phyloP scores from a whole-genome alignment of 2,113 vertebrate genomes.

The Paracanthobrama guichenoti region DNA sequence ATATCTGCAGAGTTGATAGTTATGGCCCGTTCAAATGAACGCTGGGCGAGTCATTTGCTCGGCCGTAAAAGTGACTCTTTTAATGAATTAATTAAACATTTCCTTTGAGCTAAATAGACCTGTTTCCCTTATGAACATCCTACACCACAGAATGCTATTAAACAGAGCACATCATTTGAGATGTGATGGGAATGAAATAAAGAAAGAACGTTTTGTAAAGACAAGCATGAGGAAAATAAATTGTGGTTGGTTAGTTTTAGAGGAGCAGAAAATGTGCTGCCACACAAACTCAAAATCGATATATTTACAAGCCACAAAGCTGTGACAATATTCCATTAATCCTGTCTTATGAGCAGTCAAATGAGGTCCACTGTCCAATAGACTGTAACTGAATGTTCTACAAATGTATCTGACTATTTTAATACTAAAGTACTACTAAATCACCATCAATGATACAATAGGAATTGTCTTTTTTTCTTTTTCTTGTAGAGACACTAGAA shows the following conservation, averaged over 20 bases:
- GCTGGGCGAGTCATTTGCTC: too few species aligned
- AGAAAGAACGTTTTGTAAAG: not conserved
- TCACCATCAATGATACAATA: not conserved
- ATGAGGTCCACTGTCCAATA: not conserved
- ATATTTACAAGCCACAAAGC: not conserved
- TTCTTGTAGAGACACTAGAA: not conserved
- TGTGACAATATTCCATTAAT: not conserved
- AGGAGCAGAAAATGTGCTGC: not conserved
- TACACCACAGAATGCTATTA: not conserved
- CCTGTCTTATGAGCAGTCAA: not conserved
- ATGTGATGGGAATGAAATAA: not conserved
- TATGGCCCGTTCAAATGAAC: too few species aligned
- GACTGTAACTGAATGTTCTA: not conserved
- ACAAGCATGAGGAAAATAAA: not conserved
- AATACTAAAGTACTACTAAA: not conserved
- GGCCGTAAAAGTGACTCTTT: too few species aligned
- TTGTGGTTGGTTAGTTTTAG: not conserved
- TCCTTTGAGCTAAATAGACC: too few species aligned
- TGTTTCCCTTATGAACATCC: too few species aligned
- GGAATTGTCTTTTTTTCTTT: not conserved
- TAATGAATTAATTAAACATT: too few species aligned
- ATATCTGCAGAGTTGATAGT: too few species aligned
- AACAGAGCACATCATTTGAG: not conserved
- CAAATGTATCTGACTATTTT: not conserved
- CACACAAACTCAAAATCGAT: not conserved